phyloP scores from a whole-genome alignment of 2,797 vertebrate genomes.

The Myiotriccus ornatus region DNA sequence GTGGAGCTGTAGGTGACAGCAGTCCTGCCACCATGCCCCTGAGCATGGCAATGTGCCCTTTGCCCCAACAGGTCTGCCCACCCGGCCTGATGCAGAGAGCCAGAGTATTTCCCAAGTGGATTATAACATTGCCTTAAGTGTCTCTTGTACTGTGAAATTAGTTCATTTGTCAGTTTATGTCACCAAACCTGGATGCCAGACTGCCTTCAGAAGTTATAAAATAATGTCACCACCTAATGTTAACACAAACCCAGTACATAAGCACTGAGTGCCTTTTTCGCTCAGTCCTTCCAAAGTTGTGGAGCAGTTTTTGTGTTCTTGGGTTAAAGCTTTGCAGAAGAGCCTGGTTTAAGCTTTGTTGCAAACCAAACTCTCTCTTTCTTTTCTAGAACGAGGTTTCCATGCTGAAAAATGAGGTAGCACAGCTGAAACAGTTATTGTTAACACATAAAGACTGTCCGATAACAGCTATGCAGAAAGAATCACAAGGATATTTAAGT shows the following conservation, averaged over 20 bases:
- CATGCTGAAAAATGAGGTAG: slow-evolving; percentile 98
- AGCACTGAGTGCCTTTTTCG: neutral
- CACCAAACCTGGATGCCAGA: neutral
- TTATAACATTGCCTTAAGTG: neutral
- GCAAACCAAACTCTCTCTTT: slow-evolving; percentile 47
- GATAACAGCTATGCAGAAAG: slow-evolving; percentile 99
- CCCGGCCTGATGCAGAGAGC: neutral
- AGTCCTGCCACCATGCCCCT: accelerated
- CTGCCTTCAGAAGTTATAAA: neutral
- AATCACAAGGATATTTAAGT: slow-evolving; percentile 99
- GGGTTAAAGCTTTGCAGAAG: neutral
- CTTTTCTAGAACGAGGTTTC: slow-evolving; percentile 94
- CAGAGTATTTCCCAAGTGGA: accelerated
- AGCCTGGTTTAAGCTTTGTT: slow-evolving; percentile 9
- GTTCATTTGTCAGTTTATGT: neutral
- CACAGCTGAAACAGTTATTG: slow-evolving; percentile 98
- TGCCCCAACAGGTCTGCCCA: accelerated
- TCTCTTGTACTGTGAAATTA: neutral
- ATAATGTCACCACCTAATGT: neutral
- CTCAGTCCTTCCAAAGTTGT: neutral
- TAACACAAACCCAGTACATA: neutral
- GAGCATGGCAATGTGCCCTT: accelerated
- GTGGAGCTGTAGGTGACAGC: neutral
- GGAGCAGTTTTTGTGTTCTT: neutral
- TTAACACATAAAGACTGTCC: slow-evolving; percentile 99